A percentile compares a stretch with the other conserved stretches of the same genome.
These are phyloP conservation scores for Platalea minor DNA, from an alignment of 2,797 vertebrate species.

Conservation along the genomic window DNA sequence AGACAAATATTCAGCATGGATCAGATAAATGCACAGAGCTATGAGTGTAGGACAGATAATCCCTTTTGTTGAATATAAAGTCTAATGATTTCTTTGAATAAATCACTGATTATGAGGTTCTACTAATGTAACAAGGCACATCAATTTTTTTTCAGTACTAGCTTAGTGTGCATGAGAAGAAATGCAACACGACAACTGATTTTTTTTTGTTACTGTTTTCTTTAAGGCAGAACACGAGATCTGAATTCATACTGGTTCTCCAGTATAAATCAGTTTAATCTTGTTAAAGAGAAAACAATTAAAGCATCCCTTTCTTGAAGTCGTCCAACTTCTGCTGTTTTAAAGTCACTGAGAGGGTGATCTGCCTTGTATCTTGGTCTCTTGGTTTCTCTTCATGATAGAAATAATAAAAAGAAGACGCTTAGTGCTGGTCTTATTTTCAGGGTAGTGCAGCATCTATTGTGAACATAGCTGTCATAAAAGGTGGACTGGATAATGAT, in stretches of 20 bases:
- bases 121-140: not conserved
- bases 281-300: not conserved
- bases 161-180: not conserved
- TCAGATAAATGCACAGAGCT: not conserved
- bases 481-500: not conserved
- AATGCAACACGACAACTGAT: not conserved
- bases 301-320: not conserved
- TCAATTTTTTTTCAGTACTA: not conserved
- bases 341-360: not conserved
- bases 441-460: not conserved
- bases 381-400: not conserved
- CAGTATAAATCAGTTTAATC: not conserved
- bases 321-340: not conserved
- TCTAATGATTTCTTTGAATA: not conserved
- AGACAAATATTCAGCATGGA: not conserved
- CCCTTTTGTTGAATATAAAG: not conserved
- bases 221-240: not conserved
- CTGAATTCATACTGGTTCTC: not conserved
- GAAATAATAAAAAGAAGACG: not conserved
- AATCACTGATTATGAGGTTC: not conserved
- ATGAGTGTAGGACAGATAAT: not conserved
- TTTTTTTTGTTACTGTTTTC: not conserved
- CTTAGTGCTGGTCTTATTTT: not conserved
- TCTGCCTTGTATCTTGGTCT: not conserved
- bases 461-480: not conserved